These are phyloP conservation scores for Clarias macrocephalus DNA, from an alignment of 2,113 vertebrate species.

Conservation along the genomic window DNA sequence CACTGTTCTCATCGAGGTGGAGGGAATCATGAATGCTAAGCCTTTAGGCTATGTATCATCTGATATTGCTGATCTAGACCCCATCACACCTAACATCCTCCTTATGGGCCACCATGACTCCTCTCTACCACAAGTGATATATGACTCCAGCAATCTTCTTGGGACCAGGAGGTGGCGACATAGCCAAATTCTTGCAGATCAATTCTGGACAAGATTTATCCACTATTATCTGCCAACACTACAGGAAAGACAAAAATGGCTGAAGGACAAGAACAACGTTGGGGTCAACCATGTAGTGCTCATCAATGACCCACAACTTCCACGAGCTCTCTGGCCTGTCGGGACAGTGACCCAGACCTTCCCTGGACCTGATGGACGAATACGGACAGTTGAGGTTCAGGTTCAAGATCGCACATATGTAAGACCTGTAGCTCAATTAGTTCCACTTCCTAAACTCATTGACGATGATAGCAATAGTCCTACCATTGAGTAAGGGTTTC, in stretches of 20 bases:
- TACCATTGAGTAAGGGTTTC: no score
- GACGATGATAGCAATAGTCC: no score
- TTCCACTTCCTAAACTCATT: no score
- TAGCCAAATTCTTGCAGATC: not conserved
- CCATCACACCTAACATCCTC: not conserved
- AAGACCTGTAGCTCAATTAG: no score
- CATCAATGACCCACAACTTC: slow-evolving; percentile 14
- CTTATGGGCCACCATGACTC: not conserved
- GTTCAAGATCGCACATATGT: no score
- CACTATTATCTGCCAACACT: no score
- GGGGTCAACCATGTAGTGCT: not conserved
- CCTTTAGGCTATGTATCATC: not conserved
- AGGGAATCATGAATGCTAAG: not conserved
- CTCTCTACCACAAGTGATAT: not conserved
- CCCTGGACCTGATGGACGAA: no score
- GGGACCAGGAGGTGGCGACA: not conserved
- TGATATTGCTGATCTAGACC: not conserved
- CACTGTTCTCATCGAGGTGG: not conserved
- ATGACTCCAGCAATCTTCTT: not conserved
- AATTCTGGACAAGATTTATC: no score
- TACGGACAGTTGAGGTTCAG: no score
- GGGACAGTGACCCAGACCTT: no score
- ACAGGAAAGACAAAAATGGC: no score
- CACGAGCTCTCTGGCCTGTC: not conserved
- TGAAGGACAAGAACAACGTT: no score